phyloP scores from a whole-genome alignment of 2,888 invertebrate genomes.

The Xylophagus ater region DNA sequence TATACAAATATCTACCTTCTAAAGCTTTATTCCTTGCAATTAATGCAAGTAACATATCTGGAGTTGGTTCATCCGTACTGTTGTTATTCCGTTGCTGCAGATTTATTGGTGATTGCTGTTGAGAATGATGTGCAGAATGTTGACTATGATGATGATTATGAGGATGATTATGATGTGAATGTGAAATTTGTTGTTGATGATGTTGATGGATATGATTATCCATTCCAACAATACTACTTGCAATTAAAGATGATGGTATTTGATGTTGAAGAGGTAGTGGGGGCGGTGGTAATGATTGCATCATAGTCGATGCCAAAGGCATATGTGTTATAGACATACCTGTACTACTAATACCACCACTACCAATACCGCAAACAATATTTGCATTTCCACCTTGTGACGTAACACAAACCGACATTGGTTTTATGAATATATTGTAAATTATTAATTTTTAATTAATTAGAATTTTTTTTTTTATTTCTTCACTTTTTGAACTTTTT shows the following conservation, averaged over 20 bases:
- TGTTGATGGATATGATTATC: constrained; percentile 14
- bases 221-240: constrained; percentile 13
- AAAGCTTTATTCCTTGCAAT: constrained; percentile 77
- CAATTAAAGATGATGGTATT: constrained; percentile 13
- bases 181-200: constrained; percentile 12
- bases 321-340: constrained; percentile 18
- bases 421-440: background rate
- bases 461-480: too few relatives aligned
- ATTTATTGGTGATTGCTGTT: constrained; percentile 18
- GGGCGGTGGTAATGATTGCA: constrained; percentile 36
- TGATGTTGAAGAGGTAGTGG: constrained; percentile 26
- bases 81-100: constrained; percentile 13
- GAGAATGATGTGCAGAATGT: constrained; percentile 17
- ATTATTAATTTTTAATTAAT: too few relatives aligned
- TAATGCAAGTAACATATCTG: constrained; percentile 73
- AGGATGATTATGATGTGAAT: constrained; percentile 21
- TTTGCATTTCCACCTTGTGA: constrained; percentile 15
- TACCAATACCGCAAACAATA: constrained; percentile 14
- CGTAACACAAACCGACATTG: constrained; percentile 22
- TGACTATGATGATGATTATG: constrained; percentile 17
- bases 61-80: constrained; percentile 50
- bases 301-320: constrained; percentile 27
- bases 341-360: constrained; percentile 11
- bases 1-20: constrained; percentile 56
- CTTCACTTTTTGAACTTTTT: too few relatives aligned